phyloP scores from a whole-genome alignment of 1,140 invertebrate species.

The Anoplolepis gracilipes region DNA sequence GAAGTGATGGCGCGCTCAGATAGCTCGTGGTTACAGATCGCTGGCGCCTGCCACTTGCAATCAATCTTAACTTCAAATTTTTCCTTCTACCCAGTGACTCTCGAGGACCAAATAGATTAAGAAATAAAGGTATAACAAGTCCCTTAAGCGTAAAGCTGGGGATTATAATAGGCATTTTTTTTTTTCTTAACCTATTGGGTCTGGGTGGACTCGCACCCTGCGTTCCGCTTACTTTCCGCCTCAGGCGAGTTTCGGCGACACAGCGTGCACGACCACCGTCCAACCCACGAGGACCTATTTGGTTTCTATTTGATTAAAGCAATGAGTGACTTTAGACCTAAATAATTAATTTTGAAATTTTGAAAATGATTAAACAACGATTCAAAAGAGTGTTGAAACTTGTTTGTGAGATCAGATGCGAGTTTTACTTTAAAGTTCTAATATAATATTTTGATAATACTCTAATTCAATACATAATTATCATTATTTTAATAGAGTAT shows the following conservation, averaged over 20 bases:
- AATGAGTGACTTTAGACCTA: neutral
- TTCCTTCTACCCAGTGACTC: neutral
- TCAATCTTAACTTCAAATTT: conserved; percentile 78
- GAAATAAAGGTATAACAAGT: too few species aligned
- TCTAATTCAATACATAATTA: neutral
- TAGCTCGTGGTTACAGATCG: conserved; percentile 80
- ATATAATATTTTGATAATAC: neutral
- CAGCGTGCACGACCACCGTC: too few species aligned
- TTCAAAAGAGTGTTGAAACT: conserved; percentile 31
- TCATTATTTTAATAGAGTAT: neutral
- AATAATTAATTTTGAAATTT: conserved; percentile 21
- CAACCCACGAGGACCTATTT: too few species aligned
- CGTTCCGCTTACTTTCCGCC: too few species aligned
- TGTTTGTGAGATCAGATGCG: conserved; percentile 10
- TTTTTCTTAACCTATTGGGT: too few species aligned
- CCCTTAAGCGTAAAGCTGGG: too few species aligned
- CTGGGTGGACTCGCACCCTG: too few species aligned
- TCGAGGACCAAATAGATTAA: conserved; percentile 24
- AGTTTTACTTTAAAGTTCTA: too few species aligned
- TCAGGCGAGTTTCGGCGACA: too few species aligned
- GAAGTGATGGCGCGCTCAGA: conserved; percentile 85
- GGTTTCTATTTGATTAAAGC: too few species aligned
- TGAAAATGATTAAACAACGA: neutral
- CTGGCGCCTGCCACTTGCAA: conserved; percentile 82
- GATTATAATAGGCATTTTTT: too few species aligned